Base-by-base conservation (phyloP, 2,888 invertebrate genomes). In the Nasonovia ribisnigri region DNA sequence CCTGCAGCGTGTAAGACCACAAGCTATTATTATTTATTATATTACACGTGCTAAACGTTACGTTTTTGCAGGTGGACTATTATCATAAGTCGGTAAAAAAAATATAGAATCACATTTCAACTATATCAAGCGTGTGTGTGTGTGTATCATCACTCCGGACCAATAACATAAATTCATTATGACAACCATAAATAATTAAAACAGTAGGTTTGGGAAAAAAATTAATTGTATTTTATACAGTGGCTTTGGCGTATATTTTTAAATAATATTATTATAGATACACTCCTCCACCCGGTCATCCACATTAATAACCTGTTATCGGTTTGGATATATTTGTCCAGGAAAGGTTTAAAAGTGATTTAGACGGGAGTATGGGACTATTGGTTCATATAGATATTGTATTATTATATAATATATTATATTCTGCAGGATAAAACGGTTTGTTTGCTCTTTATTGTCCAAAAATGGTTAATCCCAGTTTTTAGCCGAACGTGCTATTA, bases 401-500 rank as follows among this genome's bases (percentile, higher is more conserved):
- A 60, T 54, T 36, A 87, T 67, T 67, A n/a, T 67, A 67, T n/a
- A 67, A 46, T 11, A 46, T 11, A 46, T 16, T 29, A 46, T 51
- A 54, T 90, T 77, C 36, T 5, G 26, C 51, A 16, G 77, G 36
- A 77, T 60, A 77, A 46, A 84, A 77, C 77, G 36, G 60, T 48
- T 51, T 51, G 51, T 90, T 77, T 51, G 48, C 36, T 77, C 48
- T 77, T 48, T 90, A 77, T 84, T 48, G 77, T 90, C 90, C 77
- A 84, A 90, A 90, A 90, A 90, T 51, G 51, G 90, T 84, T 51
- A 51, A 90, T 90, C 90, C 51, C 48, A 42, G 77, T 90, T 84
- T 77, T 77, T 51, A 48, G 48, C 48, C 77, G 42, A 90, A 51
- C 77, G 48, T 46, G 60, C 90, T 67, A 24, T n/a, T 51, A 29